Conservation (phyloP, 2,113 vertebrate genomes). For the Phylloscopus whistleri region DNA sequence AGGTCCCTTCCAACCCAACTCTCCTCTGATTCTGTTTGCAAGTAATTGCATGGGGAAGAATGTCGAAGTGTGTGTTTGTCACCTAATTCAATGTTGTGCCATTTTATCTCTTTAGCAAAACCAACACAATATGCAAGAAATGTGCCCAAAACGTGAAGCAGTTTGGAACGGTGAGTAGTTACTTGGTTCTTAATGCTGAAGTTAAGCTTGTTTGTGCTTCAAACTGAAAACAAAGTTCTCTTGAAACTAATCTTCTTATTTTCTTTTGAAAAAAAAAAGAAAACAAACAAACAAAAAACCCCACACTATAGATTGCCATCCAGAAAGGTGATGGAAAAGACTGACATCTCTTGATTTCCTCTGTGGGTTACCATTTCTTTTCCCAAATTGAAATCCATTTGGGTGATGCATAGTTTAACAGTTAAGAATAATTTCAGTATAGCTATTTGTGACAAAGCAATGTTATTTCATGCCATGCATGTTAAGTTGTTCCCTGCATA, state of each 20-base stretch:
- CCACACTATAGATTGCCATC: background rate
- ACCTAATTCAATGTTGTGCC: background rate
- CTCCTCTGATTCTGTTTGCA: background rate
- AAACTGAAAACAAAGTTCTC: background rate
- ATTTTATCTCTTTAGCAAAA: conserved; percentile 84
- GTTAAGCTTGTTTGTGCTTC: background rate
- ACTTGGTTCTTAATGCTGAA: background rate
- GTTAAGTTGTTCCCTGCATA: fast-evolving
- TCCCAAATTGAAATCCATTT: background rate
- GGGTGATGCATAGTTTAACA: background rate
- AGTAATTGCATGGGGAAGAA: background rate
- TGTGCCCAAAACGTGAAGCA: conserved; percentile 99
- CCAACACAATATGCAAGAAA: conserved; percentile 99
- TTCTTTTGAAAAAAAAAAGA: too few relatives aligned
- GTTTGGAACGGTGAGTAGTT: conserved; percentile 90
- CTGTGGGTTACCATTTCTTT: background rate
- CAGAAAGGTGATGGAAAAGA: background rate
- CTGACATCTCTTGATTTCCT: background rate
- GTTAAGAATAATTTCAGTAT: fast-evolving
- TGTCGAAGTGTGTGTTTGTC: fast-evolving
- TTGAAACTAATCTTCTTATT: background rate
- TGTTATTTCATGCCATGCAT: fast-evolving
- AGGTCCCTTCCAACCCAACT: background rate
- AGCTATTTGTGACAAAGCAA: background rate
- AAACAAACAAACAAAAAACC: background rate